phyloP scores from a whole-genome alignment of 2,113 vertebrate species.

The Nesoenas mayeri region DNA sequence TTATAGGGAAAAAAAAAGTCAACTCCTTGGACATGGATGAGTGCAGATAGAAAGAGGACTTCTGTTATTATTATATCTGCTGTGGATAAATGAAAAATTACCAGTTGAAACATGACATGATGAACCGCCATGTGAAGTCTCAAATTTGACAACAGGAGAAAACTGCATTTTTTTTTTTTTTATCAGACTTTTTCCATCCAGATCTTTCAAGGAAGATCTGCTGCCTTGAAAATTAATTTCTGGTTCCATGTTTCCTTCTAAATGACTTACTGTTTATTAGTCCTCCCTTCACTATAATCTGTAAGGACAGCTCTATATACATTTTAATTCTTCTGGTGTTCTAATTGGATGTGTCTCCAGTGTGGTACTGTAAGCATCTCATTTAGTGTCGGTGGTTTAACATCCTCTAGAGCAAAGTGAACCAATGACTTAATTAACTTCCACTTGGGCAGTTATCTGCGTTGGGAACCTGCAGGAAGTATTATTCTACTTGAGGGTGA shows the following conservation, averaged over 20 bases:
- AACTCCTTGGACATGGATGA: neutral
- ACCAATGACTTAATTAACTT: slow-evolving; percentile 70
- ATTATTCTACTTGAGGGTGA: slow-evolving; percentile 64
- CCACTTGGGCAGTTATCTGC: slow-evolving; percentile 60
- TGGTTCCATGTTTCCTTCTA: neutral
- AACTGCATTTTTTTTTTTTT: neutral
- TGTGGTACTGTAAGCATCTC: neutral
- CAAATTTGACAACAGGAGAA: neutral
- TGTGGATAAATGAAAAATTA: neutral
- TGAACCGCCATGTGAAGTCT: neutral
- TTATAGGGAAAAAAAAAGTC: neutral
- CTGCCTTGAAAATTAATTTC: neutral
- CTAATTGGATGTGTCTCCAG: neutral
- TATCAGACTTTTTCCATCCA: neutral
- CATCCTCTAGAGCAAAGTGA: slow-evolving; percentile 55
- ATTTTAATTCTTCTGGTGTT: slow-evolving; percentile 15
- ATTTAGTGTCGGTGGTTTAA: neutral
- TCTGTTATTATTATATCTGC: neutral
- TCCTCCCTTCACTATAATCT: neutral
- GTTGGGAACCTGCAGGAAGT: slow-evolving; percentile 55
- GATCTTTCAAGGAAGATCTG: neutral
- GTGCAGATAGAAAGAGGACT: neutral
- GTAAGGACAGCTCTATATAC: neutral
- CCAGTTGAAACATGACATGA: neutral
- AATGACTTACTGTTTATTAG: neutral